phyloP scores from a whole-genome alignment of 2,797 vertebrate species.

The Aulostomus chinensis region DNA sequence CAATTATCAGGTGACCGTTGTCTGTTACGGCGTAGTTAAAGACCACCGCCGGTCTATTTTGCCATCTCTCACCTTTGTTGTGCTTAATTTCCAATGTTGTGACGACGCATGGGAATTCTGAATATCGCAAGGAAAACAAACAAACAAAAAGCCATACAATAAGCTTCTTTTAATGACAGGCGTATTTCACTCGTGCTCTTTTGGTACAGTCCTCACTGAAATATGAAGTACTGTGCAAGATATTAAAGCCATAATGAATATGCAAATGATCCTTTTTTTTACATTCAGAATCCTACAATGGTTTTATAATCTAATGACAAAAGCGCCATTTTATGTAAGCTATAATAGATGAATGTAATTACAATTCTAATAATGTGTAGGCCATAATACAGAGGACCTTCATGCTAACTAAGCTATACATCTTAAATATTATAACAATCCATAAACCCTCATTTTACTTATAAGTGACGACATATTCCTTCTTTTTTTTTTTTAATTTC shows the following conservation, averaged over 20 bases:
- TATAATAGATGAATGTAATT: conserved; percentile 56
- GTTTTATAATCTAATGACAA: conserved; percentile 54
- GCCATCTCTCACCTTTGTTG: conserved; percentile 12
- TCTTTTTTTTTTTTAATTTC: conserved; percentile 8
- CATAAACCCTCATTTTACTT: conserved; percentile 10
- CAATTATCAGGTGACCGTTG: conserved; percentile 30
- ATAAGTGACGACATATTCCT: neutral
- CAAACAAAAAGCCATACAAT: conserved; percentile 20
- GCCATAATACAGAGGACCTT: conserved; percentile 15
- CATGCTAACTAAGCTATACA: conserved; percentile 16
- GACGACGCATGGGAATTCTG: conserved; percentile 21
- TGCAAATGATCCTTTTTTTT: conserved; percentile 57
- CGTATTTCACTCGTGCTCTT: conserved; percentile 35
- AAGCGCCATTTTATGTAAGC: conserved; percentile 38
- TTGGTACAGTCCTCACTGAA: conserved; percentile 33
- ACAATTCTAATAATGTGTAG: conserved; percentile 27
- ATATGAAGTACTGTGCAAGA: conserved; percentile 48
- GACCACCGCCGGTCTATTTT: neutral
- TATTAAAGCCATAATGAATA: conserved; percentile 67
- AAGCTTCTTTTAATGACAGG: conserved; percentile 55
- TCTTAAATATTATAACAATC: conserved; percentile 11
- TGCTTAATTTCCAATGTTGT: conserved; percentile 21
- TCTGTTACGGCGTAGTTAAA: neutral
- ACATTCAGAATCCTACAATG: conserved; percentile 48
- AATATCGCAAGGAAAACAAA: conserved; percentile 12